Evolutionary conservation across 1,140 invertebrate species (phyloP), one percentile per base, ranked within the genome.

Genomic region (Pseudomyrmex concolor): DNA sequence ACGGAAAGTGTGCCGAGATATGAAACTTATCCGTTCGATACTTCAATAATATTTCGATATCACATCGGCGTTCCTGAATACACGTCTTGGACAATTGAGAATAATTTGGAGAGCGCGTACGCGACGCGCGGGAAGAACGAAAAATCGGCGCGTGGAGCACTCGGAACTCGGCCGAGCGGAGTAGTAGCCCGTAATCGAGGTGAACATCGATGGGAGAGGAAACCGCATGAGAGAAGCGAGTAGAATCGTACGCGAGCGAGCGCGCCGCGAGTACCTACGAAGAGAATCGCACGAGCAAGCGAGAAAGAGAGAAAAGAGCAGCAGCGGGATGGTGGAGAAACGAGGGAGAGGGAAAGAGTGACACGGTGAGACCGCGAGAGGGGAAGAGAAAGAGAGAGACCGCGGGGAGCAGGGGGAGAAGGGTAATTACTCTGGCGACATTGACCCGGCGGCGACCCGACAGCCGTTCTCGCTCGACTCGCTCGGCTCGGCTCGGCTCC

Each of bases 351-450:
- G 64, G 73, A 83, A 64, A 71, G 64, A 83, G 25, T 72, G 68
- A 88, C 54, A 81, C 54, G 50, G 59, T 59, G 74, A 64, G 62
- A 43, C 55, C 76, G 80, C 66, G 60, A 62, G 73, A 67, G 83
- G 63, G 72, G 25, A 55, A 89, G 87, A 89, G 87, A 88, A 90
- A 92, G 43, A 71, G 62, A 43, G 19, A 67, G 72, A 48, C 25
- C 63, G 25, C 50, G 67, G 66, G 62, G 57, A 54, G 77, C 60
- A 51, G 90, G 89, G 91, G 89, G 87, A 89, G 88, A 89, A 91
- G 91, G 67, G 84, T 81, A 73, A 83, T 83, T 83, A 83, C 77
- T 83, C 84, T 84, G 83, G 83, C 83, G 83, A 84, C 83, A 85
- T 83, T 83, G 84, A 86, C 83, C 83, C 83, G 83, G 76, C 83